Conservation (phyloP, 2,113 vertebrate genomes). For the Microtus ochrogaster region DNA sequence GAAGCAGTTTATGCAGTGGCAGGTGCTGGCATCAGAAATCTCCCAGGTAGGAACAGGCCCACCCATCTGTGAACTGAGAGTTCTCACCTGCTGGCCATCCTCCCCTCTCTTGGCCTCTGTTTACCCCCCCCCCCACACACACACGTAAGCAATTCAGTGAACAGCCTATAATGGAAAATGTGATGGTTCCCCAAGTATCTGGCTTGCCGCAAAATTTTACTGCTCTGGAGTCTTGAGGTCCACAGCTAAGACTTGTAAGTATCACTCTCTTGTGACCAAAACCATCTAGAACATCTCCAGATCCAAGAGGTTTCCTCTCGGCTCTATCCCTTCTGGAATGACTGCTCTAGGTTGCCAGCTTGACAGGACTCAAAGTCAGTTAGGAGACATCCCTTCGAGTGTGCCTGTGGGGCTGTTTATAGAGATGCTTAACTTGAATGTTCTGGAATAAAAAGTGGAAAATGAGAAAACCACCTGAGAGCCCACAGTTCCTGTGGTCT, state of each 20-base stretch:
- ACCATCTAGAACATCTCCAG: background rate
- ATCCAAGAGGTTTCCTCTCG: background rate
- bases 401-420: background rate
- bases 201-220: background rate
- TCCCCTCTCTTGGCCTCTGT: background rate
- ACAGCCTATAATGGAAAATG: background rate
- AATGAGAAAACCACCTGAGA: background rate
- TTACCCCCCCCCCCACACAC: background rate
- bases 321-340: background rate
- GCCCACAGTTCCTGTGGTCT: too few relatives aligned
- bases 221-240: background rate
- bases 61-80: background rate
- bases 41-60: background rate
- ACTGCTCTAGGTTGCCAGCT: background rate
- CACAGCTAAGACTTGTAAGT: background rate
- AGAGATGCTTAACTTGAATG: background rate
- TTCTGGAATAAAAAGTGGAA: background rate
- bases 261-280: background rate
- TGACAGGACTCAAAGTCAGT: background rate
- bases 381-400: background rate
- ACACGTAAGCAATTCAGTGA: background rate
- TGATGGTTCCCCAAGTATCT: background rate
- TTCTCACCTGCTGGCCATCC: background rate
- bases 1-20: background rate
- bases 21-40: too few relatives aligned